These are phyloP conservation scores for Melanostoma scalare DNA, from an alignment of 2,888 invertebrate genomes.

Conservation along the genomic window DNA sequence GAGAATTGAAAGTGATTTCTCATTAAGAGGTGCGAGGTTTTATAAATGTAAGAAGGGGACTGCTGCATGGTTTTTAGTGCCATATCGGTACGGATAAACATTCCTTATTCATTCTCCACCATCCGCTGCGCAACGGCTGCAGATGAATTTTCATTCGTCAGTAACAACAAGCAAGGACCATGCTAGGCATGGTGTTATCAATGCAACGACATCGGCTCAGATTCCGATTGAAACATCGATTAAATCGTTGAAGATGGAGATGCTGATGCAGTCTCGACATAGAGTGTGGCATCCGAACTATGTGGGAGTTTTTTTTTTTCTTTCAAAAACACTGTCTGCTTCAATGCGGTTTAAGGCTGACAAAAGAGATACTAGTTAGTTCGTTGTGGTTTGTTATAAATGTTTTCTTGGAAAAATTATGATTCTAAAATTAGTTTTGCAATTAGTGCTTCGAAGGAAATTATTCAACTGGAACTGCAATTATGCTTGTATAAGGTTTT, in stretches of 20 bases:
- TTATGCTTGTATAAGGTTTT: slow-evolving; percentile 20
- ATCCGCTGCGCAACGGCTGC: slow-evolving; percentile 9
- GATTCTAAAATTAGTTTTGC: slow-evolving; percentile 70
- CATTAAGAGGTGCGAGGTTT: slow-evolving; percentile 71
- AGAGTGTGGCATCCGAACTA: slow-evolving; percentile 69
- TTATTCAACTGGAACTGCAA: slow-evolving; percentile 25
- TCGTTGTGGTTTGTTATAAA: slow-evolving; percentile 54
- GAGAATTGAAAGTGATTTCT: slow-evolving; percentile 72
- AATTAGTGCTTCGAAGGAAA: slow-evolving; percentile 56
- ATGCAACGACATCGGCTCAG: slow-evolving; percentile 67
- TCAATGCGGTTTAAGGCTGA: slow-evolving; percentile 11
- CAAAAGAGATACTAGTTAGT: slow-evolving; percentile 6
- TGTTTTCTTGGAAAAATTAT: slow-evolving; percentile 69
- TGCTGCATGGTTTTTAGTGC: slow-evolving; percentile 43
- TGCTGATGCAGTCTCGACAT: slow-evolving; percentile 66
- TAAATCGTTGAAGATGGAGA: slow-evolving; percentile 67
- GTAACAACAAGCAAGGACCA: slow-evolving; percentile 57
- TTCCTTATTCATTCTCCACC: slow-evolving; percentile 41
- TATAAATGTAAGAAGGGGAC: slow-evolving; percentile 45
- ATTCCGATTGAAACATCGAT: slow-evolving; percentile 71
- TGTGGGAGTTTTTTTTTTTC: slow-evolving; percentile 45
- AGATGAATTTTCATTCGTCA: slow-evolving; percentile 61
- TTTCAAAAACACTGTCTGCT: not conserved
- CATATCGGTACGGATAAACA: slow-evolving; percentile 71
- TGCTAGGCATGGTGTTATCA: slow-evolving; percentile 73